Base-by-base conservation (phyloP, 2,888 invertebrate species). In the Nymphalis c-album region DNA sequence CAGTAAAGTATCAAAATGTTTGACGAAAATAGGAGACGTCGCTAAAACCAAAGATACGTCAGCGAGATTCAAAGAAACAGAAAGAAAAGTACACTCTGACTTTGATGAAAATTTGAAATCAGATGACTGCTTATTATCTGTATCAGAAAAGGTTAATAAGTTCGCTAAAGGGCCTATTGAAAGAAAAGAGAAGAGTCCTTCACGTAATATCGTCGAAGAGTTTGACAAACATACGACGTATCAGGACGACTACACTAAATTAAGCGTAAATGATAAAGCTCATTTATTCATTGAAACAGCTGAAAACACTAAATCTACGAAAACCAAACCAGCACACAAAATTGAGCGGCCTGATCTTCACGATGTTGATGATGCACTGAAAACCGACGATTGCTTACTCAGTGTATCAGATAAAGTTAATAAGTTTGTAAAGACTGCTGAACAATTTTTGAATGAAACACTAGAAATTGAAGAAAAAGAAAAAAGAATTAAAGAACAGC, bases 101-200 rank as follows among this genome's bases (percentile, higher is more conserved):
- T 90, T 91, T 60, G 89, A 94, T 67, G 87, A 92, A 35, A 87
- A 87, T 70, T 79, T 93, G 50, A 88, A 87, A 80, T 86, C 92
- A 45, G 95, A 95, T 74, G 94, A 95, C 75, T 95, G 94, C 74
- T 83, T 95, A 18, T 75, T 95, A 35, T 94, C 94, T 61, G 95
- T 95, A 10, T 94, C 95, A 51, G 94, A 95, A 78, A 95, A 95
- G 82, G 95, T 95, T 0, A 93, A 92, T 46, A 95, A 94, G 76
- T 95, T 95, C 79, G 94, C 94, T n/a, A 94, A 87, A 75, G 87
- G 85, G 1, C 81, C 85, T 17, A 77, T 72, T 46, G 77, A 90
- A 70, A 85, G 83, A 45, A 93, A 90, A 77, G 87, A 88, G 62
- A 83, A 75, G 63, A 90, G 86, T 64, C 87, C 88, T n/a, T 80